Evolutionary conservation across 2,797 vertebrate species (phyloP).

Genomic region (Chaenodraco wilsoni): DNA sequence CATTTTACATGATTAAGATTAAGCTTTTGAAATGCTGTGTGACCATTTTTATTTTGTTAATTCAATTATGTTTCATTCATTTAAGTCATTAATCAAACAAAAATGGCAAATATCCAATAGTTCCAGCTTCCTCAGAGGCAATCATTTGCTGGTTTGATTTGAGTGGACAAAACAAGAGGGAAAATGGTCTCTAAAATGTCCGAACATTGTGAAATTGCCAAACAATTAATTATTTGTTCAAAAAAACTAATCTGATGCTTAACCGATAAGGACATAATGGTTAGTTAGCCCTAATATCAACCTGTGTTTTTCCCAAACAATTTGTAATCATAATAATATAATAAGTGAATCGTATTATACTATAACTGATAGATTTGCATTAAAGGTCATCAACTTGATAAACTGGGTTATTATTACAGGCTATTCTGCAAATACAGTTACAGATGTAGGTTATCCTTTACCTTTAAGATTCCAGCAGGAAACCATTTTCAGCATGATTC

Average conservation of each 20-base stretch:
- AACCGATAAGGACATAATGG: slow-evolving; percentile 18
- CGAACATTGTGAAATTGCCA: neutral
- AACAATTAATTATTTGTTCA: slow-evolving; percentile 4
- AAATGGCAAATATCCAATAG: neutral
- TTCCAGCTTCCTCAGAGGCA: neutral
- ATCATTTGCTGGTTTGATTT: neutral
- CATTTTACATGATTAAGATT: neutral
- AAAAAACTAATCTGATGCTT: slow-evolving; percentile 2
- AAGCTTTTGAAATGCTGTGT: neutral
- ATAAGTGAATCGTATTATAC: slow-evolving; percentile 6
- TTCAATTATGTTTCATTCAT: neutral
- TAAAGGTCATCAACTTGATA: slow-evolving; percentile 38
- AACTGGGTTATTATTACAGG: slow-evolving; percentile 31
- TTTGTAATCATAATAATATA: neutral
- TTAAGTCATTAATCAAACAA: neutral
- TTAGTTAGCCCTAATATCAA: slow-evolving; percentile 2
- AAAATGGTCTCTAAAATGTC: neutral
- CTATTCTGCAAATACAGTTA: slow-evolving; percentile 36
- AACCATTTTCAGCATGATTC: slow-evolving; percentile 64
- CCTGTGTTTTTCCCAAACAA: neutral
- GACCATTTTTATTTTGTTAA: neutral
- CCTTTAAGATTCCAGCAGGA: slow-evolving; percentile 50
- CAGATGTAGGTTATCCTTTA: slow-evolving; percentile 52
- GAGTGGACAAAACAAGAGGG: neutral
- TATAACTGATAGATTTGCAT: slow-evolving; percentile 9